Percentiles rank a stretch among this genome's conserved stretches.
Conservation (phyloP, 2,797 vertebrate species). For the Pampus argenteus region DNA sequence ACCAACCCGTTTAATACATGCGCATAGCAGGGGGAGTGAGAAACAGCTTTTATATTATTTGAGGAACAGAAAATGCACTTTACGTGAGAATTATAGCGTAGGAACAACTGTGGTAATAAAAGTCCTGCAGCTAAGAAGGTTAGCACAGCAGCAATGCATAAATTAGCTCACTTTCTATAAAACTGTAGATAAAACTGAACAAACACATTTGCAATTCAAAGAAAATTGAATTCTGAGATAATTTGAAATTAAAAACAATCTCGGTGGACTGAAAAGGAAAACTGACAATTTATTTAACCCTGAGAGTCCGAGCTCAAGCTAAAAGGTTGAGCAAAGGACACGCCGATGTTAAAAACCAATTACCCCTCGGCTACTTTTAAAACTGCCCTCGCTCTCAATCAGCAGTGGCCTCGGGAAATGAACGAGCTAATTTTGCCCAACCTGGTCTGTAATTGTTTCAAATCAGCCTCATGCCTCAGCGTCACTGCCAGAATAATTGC, state of each 20-base stretch:
- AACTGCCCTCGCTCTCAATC: constrained; percentile 71
- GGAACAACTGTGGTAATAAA: constrained; percentile 33
- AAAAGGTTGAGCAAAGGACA: constrained; percentile 47
- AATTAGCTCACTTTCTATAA: constrained; percentile 45
- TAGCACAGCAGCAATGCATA: constrained; percentile 38
- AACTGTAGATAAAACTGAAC: constrained; percentile 14
- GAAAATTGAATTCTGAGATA: constrained; percentile 4
- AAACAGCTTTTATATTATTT: constrained; percentile 30
- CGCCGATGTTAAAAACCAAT: constrained; percentile 62
- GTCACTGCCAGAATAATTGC: constrained; percentile 78
- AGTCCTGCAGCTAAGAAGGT: constrained; percentile 52
- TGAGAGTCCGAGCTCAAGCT: background rate
- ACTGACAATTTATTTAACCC: constrained; percentile 17
- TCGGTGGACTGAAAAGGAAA: constrained; percentile 17
- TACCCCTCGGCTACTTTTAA: constrained; percentile 51
- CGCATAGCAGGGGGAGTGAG: constrained; percentile 15
- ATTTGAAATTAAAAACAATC: constrained; percentile 29
- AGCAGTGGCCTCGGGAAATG: constrained; percentile 62
- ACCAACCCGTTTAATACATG: constrained; percentile 18
- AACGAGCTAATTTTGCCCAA: constrained; percentile 79
- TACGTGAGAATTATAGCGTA: constrained; percentile 36
- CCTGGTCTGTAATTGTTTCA: constrained; percentile 83
- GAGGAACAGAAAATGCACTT: constrained; percentile 41
- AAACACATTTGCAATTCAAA: constrained; percentile 12
- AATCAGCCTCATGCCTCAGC: constrained; percentile 82